These are phyloP conservation scores for Rhynchopsitta pachyrhyncha DNA, from an alignment of 2,113 vertebrate genomes.

Conservation along the genomic window DNA sequence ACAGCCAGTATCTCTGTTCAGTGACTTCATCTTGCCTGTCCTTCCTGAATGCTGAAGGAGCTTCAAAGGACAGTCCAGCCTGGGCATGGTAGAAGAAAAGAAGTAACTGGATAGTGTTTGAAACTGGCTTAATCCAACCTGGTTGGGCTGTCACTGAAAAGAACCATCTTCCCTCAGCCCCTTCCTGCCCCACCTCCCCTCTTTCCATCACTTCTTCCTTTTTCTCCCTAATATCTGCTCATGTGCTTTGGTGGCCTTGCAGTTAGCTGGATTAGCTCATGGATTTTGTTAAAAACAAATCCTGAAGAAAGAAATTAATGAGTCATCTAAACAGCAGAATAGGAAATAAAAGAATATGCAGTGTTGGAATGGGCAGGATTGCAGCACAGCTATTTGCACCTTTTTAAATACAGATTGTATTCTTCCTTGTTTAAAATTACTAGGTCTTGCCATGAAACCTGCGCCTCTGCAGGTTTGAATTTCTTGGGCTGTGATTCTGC, in stretches of 20 bases:
- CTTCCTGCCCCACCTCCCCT: background rate
- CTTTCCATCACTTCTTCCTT: background rate
- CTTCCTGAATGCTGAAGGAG: background rate
- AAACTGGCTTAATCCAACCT: background rate
- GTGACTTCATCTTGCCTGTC: background rate
- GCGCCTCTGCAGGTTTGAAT: background rate
- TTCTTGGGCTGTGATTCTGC: background rate
- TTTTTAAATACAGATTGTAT: background rate
- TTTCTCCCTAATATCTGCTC: background rate
- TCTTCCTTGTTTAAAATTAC: background rate
- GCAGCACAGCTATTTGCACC: background rate
- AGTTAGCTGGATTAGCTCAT: background rate
- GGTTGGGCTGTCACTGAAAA: background rate
- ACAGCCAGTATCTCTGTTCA: background rate
- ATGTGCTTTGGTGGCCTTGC: background rate
- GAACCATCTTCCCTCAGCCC: background rate
- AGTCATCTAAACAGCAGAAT: background rate
- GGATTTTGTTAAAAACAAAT: background rate
- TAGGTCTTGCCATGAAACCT: background rate
- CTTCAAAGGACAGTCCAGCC: background rate
- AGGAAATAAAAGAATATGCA: background rate
- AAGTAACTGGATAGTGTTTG: background rate
- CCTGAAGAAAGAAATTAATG: background rate
- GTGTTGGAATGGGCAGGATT: background rate
- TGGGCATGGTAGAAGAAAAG: background rate